Percentiles rank a stretch among this genome's conserved stretches.
phyloP scores from a whole-genome alignment of 2,888 invertebrate species.

The Helobdella robusta region DNA sequence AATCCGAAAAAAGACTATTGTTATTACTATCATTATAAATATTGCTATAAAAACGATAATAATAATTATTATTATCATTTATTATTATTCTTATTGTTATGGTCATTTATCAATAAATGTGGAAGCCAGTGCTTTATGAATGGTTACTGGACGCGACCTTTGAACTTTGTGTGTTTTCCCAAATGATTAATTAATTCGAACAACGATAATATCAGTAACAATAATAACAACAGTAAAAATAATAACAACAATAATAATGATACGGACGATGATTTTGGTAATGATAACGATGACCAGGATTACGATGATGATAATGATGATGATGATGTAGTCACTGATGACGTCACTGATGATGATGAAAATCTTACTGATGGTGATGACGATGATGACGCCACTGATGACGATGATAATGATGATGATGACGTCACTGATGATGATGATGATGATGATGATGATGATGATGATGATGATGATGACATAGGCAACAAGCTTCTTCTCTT shows the following conservation, averaged over 20 bases:
- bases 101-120: too few species aligned
- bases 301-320: slow-evolving; percentile 24
- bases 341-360: background rate
- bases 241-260: slow-evolving; percentile 25
- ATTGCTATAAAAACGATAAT: too few species aligned
- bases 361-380: slow-evolving; percentile 16
- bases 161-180: too few species aligned
- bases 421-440: slow-evolving; percentile 19
- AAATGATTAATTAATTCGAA: too few species aligned
- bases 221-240: slow-evolving; percentile 22
- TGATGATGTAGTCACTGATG: background rate
- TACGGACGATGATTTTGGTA: slow-evolving; percentile 24
- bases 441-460: slow-evolving; percentile 23
- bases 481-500: too few species aligned
- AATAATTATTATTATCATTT: too few species aligned
- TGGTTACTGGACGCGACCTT: too few species aligned
- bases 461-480: slow-evolving; percentile 23
- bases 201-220: background rate
- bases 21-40: too few species aligned
- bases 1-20: too few species aligned
- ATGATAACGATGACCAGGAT: slow-evolving; percentile 26
- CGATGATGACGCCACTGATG: slow-evolving; percentile 17
- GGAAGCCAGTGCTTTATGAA: too few species aligned
- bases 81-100: too few species aligned
- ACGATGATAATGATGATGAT: slow-evolving; percentile 22